Evolutionary conservation across 2,888 invertebrate genomes (phyloP).

Genomic region (Andrena bucephala): DNA sequence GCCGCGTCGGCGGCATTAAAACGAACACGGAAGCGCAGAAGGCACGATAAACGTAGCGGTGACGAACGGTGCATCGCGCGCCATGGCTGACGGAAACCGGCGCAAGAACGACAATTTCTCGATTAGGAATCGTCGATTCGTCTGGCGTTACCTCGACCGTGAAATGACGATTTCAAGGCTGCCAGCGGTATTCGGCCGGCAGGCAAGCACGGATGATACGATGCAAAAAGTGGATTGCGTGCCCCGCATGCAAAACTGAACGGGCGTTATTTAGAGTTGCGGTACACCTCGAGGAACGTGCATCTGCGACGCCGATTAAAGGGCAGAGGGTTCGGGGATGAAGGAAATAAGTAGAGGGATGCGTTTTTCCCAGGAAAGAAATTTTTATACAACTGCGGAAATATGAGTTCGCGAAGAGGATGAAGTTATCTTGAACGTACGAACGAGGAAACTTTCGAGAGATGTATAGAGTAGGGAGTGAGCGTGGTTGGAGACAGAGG

Average conservation of each 20-base stretch:
- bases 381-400: no score
- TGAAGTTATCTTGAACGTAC: no score
- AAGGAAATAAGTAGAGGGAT: background rate
- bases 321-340: background rate
- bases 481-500: background rate
- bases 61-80: slow-evolving; percentile 47
- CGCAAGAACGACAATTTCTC: slow-evolving; percentile 53
- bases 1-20: background rate
- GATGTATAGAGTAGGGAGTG: background rate
- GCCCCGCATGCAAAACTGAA: slow-evolving; percentile 2
- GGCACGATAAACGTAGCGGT: slow-evolving; percentile 21
- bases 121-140: slow-evolving; percentile 65
- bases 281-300: slow-evolving; percentile 31
- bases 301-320: slow-evolving; percentile 2
- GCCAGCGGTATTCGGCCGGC: slow-evolving; percentile 25
- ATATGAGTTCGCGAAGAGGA: no score
- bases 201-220: slow-evolving; percentile 25
- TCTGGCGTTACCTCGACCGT: slow-evolving; percentile 55
- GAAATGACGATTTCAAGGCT: slow-evolving; percentile 60
- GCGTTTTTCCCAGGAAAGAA: no score
- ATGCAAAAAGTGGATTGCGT: slow-evolving; percentile 26
- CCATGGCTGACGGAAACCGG: slow-evolving; percentile 24
- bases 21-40: slow-evolving; percentile 45
- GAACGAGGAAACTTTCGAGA: background rate
- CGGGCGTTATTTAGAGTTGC: slow-evolving; percentile 24